These are phyloP conservation scores for Phalacrocorax aristotelis DNA, from an alignment of 2,113 vertebrate species.

Conservation along the genomic window DNA sequence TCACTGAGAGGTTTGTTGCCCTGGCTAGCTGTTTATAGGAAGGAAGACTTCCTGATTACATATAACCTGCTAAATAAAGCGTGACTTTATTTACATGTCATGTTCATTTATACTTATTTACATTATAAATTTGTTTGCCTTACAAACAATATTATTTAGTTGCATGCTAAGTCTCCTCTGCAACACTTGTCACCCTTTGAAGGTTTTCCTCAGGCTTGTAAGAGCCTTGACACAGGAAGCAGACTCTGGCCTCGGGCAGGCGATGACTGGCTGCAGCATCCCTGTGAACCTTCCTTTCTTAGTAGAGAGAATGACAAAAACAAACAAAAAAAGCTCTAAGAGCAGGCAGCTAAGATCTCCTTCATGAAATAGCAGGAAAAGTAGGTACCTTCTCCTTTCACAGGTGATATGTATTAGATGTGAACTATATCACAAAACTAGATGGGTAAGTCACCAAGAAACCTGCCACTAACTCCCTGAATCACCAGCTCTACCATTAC, in stretches of 20 bases:
- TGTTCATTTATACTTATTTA: background rate
- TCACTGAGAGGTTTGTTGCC: background rate
- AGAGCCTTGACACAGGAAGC: background rate
- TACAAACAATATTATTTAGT: background rate
- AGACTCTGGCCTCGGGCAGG: background rate
- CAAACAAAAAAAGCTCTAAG: background rate
- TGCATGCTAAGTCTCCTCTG: background rate
- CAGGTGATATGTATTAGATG: background rate
- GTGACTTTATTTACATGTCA: background rate
- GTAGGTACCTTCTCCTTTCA: background rate
- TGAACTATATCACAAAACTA: background rate
- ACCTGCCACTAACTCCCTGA: background rate
- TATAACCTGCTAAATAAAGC: background rate
- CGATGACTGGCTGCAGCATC: background rate
- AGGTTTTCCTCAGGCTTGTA: background rate
- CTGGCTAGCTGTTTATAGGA: background rate
- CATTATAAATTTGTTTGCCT: background rate
- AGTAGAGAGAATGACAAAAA: background rate
- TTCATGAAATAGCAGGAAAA: background rate
- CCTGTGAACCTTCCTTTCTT: background rate
- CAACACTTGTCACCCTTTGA: background rate
- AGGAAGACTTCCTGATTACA: background rate
- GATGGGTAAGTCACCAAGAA: background rate
- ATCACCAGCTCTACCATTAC: background rate
- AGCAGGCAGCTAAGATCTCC: background rate